These are phyloP conservation scores for Helogale parvula DNA, from an alignment of 2,113 vertebrate species.

Conservation along the genomic window DNA sequence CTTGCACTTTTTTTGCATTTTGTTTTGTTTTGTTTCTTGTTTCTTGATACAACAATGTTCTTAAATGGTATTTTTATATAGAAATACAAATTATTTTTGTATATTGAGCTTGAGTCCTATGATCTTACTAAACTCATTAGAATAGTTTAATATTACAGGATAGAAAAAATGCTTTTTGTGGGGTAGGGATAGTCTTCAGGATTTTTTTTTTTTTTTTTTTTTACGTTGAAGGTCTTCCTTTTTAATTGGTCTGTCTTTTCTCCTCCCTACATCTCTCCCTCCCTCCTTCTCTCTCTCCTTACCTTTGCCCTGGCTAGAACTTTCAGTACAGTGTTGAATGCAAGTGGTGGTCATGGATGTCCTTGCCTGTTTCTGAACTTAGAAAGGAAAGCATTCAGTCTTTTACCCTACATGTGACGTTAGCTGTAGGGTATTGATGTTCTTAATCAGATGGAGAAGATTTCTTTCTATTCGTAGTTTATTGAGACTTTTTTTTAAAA, in stretches of 20 bases:
- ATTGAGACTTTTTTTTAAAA: neutral
- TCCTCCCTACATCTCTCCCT: neutral
- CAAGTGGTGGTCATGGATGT: neutral
- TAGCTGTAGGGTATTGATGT: neutral
- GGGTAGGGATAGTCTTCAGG: neutral
- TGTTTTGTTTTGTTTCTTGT: neutral
- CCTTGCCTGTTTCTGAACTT: neutral
- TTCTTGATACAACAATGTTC: neutral
- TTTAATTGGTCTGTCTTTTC: neutral
- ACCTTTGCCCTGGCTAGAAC: neutral
- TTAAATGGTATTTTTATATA: neutral
- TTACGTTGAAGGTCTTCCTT: neutral
- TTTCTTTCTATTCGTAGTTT: neutral
- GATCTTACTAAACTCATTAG: neutral
- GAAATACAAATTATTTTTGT: neutral
- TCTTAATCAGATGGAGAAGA: neutral
- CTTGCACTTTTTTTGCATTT: neutral
- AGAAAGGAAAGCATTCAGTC: neutral
- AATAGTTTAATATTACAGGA: neutral
- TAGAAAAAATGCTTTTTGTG: neutral
- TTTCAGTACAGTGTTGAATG: neutral
- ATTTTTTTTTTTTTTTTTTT: neutral
- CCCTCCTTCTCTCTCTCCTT: neutral
- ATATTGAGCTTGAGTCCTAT: slow-evolving; percentile 43
- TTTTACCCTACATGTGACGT: neutral